Evolutionary conservation across 1,140 invertebrate genomes (phyloP).

Genomic region (Neotoxoptera formosana): DNA sequence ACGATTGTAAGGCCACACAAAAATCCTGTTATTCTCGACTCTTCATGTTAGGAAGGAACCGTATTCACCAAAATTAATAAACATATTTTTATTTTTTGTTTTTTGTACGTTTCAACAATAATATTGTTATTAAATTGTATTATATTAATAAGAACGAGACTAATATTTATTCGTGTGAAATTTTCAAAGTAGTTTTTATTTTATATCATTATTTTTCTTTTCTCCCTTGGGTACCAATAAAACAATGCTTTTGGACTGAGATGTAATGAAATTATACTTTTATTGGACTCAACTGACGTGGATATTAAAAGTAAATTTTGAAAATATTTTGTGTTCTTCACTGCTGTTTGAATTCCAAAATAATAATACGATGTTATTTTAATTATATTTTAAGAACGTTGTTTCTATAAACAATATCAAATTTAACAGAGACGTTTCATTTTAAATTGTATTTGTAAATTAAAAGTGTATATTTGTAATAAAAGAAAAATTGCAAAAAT

Average conservation of each 20-base stretch:
- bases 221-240: constrained; percentile 19
- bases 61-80: neutral
- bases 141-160: neutral
- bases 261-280: constrained; percentile 40
- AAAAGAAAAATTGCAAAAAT: neutral
- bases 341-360: neutral
- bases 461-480: neutral
- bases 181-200: constrained; percentile 23
- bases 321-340: constrained; percentile 22
- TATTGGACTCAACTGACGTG: neutral
- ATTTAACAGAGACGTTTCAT: neutral
- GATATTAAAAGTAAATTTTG: constrained; percentile 34
- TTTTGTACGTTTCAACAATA: neutral
- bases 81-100: neutral
- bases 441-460: neutral
- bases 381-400: constrained; percentile 1
- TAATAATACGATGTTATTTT: neutral
- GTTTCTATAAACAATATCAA: neutral
- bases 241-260: neutral
- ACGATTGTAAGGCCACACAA: neutral
- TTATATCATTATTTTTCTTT: constrained; percentile 15
- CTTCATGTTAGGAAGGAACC: neutral
- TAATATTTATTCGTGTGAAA: neutral
- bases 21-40: neutral
- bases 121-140: neutral